A percentile compares a stretch with the other conserved stretches of the same genome.
These are phyloP conservation scores for Lophotis ruficrista DNA, from an alignment of 2,113 vertebrate species.

Conservation along the genomic window DNA sequence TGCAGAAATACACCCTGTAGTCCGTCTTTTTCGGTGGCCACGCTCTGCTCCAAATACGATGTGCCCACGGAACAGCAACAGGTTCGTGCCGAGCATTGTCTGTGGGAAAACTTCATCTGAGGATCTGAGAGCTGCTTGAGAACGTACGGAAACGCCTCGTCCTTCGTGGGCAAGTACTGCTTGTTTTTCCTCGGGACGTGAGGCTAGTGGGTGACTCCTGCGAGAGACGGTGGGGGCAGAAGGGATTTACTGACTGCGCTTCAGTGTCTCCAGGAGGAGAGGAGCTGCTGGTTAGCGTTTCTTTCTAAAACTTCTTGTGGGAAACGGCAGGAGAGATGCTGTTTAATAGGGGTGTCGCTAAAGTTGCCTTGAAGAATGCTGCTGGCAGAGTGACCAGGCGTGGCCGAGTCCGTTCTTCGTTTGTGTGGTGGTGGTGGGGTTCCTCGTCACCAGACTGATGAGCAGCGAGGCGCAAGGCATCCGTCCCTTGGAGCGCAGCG, in stretches of 20 bases:
- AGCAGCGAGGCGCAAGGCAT: neutral
- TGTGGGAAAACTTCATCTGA: neutral
- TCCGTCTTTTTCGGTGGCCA: neutral
- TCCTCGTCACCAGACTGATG: neutral
- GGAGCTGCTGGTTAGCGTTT: too few species aligned
- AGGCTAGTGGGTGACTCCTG: too few species aligned
- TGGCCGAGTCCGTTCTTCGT: accelerated
- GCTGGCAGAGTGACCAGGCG: neutral
- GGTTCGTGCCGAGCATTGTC: neutral
- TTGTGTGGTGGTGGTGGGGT: neutral
- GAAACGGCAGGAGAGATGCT: too few species aligned
- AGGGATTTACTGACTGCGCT: too few species aligned
- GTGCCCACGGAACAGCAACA: accelerated
- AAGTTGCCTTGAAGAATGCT: neutral
- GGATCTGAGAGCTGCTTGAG: neutral
- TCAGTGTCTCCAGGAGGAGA: too few species aligned
- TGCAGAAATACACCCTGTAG: neutral
- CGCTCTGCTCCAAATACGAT: accelerated
- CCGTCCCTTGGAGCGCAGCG: neutral
- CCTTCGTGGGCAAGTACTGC: too few species aligned
- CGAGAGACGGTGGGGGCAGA: too few species aligned
- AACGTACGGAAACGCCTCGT: too few species aligned
- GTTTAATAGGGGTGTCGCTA: neutral
- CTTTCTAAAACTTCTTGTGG: too few species aligned
- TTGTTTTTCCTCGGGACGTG: too few species aligned